Evolutionary conservation across 2,113 vertebrate genomes (phyloP).

Genomic region (Hystrix brachyura): DNA sequence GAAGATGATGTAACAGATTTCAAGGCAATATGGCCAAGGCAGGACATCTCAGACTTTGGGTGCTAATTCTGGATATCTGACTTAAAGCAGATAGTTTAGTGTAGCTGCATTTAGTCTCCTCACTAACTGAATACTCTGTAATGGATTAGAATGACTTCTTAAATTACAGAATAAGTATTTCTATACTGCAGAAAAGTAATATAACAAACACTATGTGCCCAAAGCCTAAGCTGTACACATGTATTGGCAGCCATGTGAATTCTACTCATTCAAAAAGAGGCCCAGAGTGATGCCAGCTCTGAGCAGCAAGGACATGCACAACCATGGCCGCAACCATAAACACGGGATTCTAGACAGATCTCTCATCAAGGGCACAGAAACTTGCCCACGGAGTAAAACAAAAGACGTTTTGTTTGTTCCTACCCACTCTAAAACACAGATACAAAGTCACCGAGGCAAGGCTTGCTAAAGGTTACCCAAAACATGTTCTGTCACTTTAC

Average conservation of each 20-base stretch:
- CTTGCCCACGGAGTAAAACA: background rate
- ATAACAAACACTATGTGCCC: background rate
- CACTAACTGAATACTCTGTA: background rate
- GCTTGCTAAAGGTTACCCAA: background rate
- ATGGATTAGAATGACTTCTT: constrained; percentile 10
- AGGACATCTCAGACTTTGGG: background rate
- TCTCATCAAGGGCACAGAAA: background rate
- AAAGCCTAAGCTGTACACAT: background rate
- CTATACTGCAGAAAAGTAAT: background rate
- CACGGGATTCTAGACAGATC: background rate
- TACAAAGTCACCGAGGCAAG: background rate
- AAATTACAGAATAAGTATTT: background rate
- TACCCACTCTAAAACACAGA: background rate
- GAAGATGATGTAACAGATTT: background rate
- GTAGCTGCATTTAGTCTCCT: background rate
- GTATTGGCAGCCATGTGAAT: background rate
- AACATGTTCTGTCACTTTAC: background rate
- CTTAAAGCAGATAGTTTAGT: background rate
- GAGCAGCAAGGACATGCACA: background rate
- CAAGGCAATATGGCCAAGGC: background rate
- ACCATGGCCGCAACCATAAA: background rate
- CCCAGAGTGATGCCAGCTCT: background rate
- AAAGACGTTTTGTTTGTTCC: background rate
- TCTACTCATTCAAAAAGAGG: background rate
- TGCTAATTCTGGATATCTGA: background rate